Evolutionary conservation across 2,888 invertebrate genomes (phyloP).

Genomic region (Abscondita cerata): DNA sequence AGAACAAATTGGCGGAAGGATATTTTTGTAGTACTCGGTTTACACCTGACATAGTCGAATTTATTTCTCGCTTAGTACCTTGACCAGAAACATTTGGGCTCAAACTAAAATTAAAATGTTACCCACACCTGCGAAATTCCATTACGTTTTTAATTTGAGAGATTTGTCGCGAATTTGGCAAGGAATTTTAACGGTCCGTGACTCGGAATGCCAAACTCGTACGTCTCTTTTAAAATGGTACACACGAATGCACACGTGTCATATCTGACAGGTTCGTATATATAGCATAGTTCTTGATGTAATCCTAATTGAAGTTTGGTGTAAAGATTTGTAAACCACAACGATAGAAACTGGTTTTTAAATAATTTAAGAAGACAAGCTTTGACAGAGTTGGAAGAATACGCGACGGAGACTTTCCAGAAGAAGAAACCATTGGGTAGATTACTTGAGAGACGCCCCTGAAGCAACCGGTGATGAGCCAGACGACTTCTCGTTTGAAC

Average conservation of each 20-base stretch:
- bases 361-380: conserved; percentile 68
- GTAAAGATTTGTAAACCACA: conserved; percentile 67
- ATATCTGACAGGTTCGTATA: conserved; percentile 84
- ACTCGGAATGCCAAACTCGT: conserved; percentile 67
- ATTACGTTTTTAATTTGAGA: conserved; percentile 88
- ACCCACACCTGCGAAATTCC: conserved; percentile 92
- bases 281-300: too few relatives aligned
- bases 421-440: conserved; percentile 78
- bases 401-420: conserved; percentile 60
- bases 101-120: conserved; percentile 86
- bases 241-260: conserved; percentile 85
- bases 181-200: conserved; percentile 79
- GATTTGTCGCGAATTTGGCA: conserved; percentile 93
- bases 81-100: conserved; percentile 85
- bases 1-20: conserved; percentile 80
- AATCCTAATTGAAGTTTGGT: too few relatives aligned
- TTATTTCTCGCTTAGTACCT: conserved; percentile 74
- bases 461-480: conserved; percentile 83
- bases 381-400: conserved; percentile 59
- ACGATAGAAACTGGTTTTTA: conserved; percentile 78
- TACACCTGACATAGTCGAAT: conserved; percentile 69
- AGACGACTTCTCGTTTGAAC: conserved; percentile 76
- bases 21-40: conserved; percentile 81
- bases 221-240: conserved; percentile 76
- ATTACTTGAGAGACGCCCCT: conserved; percentile 81